These are phyloP conservation scores for Coendou prehensilis DNA, from an alignment of 2,797 vertebrate genomes.

Conservation along the genomic window DNA sequence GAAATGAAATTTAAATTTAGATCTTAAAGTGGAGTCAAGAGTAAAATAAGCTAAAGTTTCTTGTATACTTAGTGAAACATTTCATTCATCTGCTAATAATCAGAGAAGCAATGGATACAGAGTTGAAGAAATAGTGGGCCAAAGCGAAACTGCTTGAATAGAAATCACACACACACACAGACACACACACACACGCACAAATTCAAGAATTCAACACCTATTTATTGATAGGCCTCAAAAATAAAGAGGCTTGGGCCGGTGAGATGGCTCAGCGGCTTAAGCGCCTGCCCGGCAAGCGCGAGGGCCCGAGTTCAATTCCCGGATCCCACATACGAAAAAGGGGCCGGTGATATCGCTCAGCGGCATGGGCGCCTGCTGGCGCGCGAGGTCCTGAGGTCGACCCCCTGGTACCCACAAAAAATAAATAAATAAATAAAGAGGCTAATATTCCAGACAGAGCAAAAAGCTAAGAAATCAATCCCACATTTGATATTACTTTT, in stretches of 20 bases:
- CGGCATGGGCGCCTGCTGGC: too few species aligned
- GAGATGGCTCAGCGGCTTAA: too few species aligned
- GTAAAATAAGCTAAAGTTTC: background rate
- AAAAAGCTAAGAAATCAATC: background rate
- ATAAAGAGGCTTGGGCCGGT: background rate
- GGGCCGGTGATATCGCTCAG: too few species aligned
- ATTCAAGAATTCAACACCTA: background rate
- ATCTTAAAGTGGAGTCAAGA: background rate
- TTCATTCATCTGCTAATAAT: background rate
- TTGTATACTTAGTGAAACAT: background rate
- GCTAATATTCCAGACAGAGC: background rate
- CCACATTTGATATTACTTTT: background rate
- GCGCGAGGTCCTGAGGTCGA: too few species aligned
- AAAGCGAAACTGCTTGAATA: background rate
- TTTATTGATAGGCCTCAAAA: background rate
- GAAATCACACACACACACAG: background rate
- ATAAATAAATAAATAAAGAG: background rate
- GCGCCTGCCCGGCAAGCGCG: too few species aligned
- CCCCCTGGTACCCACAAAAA: too few species aligned
- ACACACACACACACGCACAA: background rate
- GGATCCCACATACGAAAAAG: too few species aligned
- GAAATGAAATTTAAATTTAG: conserved; percentile 34
- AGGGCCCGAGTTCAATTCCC: too few species aligned
- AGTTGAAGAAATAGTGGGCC: background rate
- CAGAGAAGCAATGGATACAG: background rate